Evolutionary conservation across 2,113 vertebrate species (phyloP), one percentile per base, ranked within the genome.

Genomic region (Alexandromys fortis): DNA sequence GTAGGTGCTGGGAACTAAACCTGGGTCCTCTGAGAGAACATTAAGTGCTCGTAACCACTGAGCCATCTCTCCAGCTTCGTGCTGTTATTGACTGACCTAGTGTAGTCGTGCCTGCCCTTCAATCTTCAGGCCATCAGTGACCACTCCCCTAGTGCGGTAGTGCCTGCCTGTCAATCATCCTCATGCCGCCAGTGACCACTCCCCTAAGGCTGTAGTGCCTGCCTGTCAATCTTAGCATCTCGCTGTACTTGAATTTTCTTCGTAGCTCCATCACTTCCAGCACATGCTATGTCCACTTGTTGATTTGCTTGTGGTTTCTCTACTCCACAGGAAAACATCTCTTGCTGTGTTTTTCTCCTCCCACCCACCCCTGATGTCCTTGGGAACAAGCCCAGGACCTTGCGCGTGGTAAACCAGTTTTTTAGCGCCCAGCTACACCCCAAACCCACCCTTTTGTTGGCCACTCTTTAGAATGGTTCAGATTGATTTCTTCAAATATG

Each of bases 401-500:
- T 63, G 1, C 2, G 7, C n/a, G 17, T 10, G 6, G 13, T 28
- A 63, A 63, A 83, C 1, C 28, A 42, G 24, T 14, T 28, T 24
- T 42, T 24, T 61, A 38, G 12, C 22, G 42, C 55, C 7, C 35
- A 83, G 22, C n/a, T 61, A 42, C 13, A 82, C n/a, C 55, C 79
- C 6, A 21, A 14, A 16, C 81, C 14, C 24, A 63, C 13, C 12
- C 81, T 45, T 45, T 45, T 68, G 26, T 63, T 89, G 67, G 38
- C 6, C 77, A 3, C 52, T 93, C 92, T 63, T 24, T 55, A 77
- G 49, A 33, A 76, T 78, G 52, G 45, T 83, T 92, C 47, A 45
- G n/a, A 72, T 42, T 78, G 61, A 78, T 58, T 89, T 93, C 16
- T 26, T 93, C 45, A 89, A 55, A 70, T 33, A 76, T 38, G 17